phyloP scores from a whole-genome alignment of 2,797 vertebrate genomes.

The Huso huso region DNA sequence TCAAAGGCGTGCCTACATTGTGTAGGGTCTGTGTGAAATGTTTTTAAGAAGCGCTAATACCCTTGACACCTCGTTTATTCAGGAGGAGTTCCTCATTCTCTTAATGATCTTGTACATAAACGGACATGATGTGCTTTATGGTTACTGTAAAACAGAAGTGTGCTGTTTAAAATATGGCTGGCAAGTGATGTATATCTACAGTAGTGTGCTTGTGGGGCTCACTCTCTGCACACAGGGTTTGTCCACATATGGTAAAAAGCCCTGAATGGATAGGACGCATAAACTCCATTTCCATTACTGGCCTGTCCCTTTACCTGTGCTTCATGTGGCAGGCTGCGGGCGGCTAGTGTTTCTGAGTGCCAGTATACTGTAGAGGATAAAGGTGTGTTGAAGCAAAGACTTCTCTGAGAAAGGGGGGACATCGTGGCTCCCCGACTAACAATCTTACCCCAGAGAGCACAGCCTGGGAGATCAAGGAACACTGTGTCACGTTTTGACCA shows the following conservation, averaged over 20 bases:
- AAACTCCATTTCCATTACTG: no score
- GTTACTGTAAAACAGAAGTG: not conserved
- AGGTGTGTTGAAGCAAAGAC: no score
- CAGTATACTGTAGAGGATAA: no score
- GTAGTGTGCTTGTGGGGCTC: not conserved
- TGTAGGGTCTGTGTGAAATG: not conserved
- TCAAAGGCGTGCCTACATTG: not conserved
- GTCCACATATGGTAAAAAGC: constrained; percentile 37
- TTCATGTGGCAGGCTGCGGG: no score
- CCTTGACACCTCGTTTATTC: not conserved
- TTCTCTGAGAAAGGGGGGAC: no score
- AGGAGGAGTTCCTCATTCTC: not conserved
- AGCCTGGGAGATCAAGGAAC: no score
- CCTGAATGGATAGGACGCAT: not conserved
- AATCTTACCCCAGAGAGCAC: no score
- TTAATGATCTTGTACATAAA: not conserved
- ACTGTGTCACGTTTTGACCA: no score
- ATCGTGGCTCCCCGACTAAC: no score
- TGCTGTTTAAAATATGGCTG: constrained; percentile 5
- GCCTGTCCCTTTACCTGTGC: no score
- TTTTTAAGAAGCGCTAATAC: not conserved
- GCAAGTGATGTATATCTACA: no score
- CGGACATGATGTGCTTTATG: not conserved
- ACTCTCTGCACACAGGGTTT: constrained; percentile 8
- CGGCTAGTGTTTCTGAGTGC: no score